Conservation (phyloP, 2,113 vertebrate species). For the Sinocyclocheilus rhinocerous region DNA sequence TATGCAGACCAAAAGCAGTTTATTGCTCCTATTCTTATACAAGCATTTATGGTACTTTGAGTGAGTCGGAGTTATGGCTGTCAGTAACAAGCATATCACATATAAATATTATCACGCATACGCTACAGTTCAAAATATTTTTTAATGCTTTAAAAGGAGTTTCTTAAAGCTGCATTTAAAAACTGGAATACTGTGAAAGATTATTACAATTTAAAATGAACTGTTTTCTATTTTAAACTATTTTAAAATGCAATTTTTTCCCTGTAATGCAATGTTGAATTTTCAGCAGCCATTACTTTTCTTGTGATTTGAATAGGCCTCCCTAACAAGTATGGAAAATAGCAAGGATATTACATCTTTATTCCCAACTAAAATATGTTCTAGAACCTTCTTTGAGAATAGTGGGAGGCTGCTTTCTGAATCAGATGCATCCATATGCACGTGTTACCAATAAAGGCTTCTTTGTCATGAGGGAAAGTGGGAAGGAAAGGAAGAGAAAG, state of each 20-base stretch:
- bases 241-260: background rate
- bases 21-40: background rate
- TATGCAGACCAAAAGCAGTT: background rate
- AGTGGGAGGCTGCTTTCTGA: background rate
- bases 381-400: background rate
- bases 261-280: background rate
- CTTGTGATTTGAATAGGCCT: background rate
- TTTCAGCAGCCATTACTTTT: background rate
- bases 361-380: background rate
- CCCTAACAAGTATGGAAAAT: background rate
- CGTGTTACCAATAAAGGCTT: background rate
- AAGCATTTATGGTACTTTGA: background rate
- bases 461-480: conserved; percentile 2
- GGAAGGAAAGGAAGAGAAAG: conserved; percentile 30
- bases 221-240: background rate
- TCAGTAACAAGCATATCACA: background rate
- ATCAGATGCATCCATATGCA: conserved; percentile 10
- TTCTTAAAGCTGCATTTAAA: background rate
- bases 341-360: background rate
- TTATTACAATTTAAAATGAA: background rate
- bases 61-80: background rate
- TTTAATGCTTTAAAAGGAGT: background rate
- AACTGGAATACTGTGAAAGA: background rate
- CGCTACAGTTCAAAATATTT: background rate
- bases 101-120: background rate